Conservation (phyloP, 64 coral and sea anemone genomes). For the Porites australiensis region DNA sequence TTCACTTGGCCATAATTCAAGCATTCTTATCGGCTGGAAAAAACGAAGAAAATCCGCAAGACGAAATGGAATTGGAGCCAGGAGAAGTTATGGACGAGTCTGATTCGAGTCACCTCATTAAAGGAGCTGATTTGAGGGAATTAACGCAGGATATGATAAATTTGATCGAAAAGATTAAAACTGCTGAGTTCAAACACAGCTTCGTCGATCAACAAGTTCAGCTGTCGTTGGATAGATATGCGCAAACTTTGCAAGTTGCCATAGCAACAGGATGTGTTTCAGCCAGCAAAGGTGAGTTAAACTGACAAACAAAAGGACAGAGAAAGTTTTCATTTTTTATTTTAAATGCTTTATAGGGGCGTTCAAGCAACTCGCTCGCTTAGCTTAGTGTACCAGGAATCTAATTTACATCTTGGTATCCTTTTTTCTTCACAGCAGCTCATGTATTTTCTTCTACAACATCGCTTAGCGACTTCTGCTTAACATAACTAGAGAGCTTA, state of each 20-base stretch:
- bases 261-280: constrained; percentile 90
- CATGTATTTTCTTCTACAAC: too few relatives aligned
- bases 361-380: too few relatives aligned
- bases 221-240: constrained; percentile 83
- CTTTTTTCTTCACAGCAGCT: too few relatives aligned
- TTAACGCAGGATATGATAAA: constrained; percentile 43
- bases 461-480: too few relatives aligned
- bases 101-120: constrained; percentile 61
- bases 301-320: too few relatives aligned
- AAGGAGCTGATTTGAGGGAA: constrained; percentile 68
- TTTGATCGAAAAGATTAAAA: constrained; percentile 49
- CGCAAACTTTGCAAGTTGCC: constrained; percentile 87
- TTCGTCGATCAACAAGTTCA: constrained; percentile 67
- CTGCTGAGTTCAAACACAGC: constrained; percentile 19
- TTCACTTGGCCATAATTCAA: constrained; percentile 87
- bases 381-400: too few relatives aligned
- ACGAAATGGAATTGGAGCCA: constrained; percentile 94
- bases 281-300: constrained; percentile 70
- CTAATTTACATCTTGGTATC: too few relatives aligned
- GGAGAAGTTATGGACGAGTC: constrained; percentile 92
- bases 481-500: too few relatives aligned
- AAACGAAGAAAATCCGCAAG: constrained; percentile 71
- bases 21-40: constrained; percentile 69
- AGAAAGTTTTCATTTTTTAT: too few relatives aligned
- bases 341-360: too few relatives aligned